phyloP scores from a whole-genome alignment of 2,797 vertebrate species.

The Eupleurogrammus muticus region DNA sequence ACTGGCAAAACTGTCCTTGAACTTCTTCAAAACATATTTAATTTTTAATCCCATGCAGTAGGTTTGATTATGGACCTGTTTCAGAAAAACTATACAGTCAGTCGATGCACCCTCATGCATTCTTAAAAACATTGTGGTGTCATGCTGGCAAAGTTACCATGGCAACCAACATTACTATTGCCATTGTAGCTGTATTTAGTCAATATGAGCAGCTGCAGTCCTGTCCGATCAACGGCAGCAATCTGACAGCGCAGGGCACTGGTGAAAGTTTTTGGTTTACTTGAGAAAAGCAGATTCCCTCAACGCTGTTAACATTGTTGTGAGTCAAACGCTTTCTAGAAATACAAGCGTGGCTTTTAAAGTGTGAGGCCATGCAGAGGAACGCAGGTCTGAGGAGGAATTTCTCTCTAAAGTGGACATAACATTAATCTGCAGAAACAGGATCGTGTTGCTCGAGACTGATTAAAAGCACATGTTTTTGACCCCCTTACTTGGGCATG shows the following conservation, averaged over 20 bases:
- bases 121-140: constrained; percentile 33
- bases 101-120: constrained; percentile 23
- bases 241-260: constrained; percentile 19
- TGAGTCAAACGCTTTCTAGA: no score
- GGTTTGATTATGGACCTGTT: background rate
- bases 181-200: constrained; percentile 37
- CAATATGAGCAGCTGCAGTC: constrained; percentile 24
- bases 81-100: background rate
- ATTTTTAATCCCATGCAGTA: no score
- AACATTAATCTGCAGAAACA: constrained; percentile 62
- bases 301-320: constrained; percentile 9
- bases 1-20: background rate
- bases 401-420: constrained; percentile 53
- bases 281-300: constrained; percentile 23
- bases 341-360: constrained; percentile 16
- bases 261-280: constrained; percentile 30
- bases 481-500: constrained; percentile 45
- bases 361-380: constrained; percentile 7
- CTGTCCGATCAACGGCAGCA: constrained; percentile 25
- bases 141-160: constrained; percentile 40
- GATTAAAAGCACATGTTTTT: constrained; percentile 78
- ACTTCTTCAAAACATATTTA: background rate
- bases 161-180: constrained; percentile 46
- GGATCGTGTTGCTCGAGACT: constrained; percentile 52
- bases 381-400: constrained; percentile 24